Conservation (phyloP, 1,140 invertebrate species). For the Pomacea maculata region DNA sequence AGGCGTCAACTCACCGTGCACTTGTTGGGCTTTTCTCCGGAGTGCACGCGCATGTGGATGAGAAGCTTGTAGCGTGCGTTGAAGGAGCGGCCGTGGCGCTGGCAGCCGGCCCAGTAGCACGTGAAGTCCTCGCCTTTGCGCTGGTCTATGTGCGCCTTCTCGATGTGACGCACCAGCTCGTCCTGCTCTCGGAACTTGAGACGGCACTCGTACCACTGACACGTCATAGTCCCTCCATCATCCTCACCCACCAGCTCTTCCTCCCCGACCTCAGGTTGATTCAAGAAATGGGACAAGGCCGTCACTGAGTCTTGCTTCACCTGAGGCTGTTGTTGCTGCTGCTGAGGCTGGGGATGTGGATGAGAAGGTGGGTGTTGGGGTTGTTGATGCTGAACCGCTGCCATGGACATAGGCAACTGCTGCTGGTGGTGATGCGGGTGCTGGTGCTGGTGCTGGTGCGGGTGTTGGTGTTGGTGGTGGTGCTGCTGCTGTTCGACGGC, state of each 20-base stretch:
- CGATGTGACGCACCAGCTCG: constrained; percentile 87
- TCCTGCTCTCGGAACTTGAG: constrained; percentile 80
- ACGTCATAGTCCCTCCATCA: constrained; percentile 65
- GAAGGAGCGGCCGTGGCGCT: constrained; percentile 84
- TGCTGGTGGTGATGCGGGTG: constrained; percentile 9
- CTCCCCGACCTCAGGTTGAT: background rate
- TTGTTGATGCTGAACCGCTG: constrained; percentile 26
- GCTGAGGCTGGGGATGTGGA: constrained; percentile 27
- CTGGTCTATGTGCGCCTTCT: constrained; percentile 88
- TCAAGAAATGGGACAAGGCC: constrained; percentile 31
- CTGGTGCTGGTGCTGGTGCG: background rate
- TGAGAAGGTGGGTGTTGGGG: constrained; percentile 16
- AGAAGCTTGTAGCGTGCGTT: constrained; percentile 96
- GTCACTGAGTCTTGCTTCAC: constrained; percentile 34
- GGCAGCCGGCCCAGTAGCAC: constrained; percentile 91
- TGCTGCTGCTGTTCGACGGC: constrained; percentile 49
- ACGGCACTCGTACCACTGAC: constrained; percentile 88
- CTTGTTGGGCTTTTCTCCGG: constrained; percentile 95
- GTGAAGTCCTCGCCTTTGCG: constrained; percentile 87
- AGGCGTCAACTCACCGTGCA: constrained; percentile 80
- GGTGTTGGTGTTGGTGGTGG: constrained; percentile 16
- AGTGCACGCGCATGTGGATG: constrained; percentile 96
- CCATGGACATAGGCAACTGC: constrained; percentile 14
- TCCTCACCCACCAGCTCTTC: constrained; percentile 53
- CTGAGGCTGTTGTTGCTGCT: constrained; percentile 35